Evolutionary conservation across 2,888 invertebrate genomes (phyloP).

Genomic region (Tinea trinotella): DNA sequence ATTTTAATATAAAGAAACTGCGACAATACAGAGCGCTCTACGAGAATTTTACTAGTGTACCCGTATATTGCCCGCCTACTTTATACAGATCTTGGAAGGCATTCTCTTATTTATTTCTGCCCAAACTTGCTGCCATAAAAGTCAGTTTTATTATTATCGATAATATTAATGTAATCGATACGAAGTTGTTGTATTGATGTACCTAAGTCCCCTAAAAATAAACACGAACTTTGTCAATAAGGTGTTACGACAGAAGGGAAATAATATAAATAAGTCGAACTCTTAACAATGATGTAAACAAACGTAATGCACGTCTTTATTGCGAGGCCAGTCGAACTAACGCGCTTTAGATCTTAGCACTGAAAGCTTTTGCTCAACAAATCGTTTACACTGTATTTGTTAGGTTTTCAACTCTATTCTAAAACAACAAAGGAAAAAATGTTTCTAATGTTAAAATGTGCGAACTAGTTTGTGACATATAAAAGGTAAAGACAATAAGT

Average conservation of each 20-base stretch:
- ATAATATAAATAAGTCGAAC: neutral
- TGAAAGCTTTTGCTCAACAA: neutral
- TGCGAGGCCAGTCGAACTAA: slow-evolving; percentile 2
- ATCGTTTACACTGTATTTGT: neutral
- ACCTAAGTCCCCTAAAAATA: neutral
- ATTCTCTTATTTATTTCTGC: neutral
- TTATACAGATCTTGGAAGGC: too few species aligned
- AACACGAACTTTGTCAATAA: neutral
- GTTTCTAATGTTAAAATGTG: neutral
- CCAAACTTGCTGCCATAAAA: neutral
- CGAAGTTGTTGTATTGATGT: too few species aligned
- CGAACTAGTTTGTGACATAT: neutral
- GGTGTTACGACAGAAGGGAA: neutral
- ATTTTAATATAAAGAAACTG: slow-evolving; percentile 14
- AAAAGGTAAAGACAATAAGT: neutral
- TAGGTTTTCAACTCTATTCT: neutral
- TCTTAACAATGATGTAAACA: slow-evolving; percentile 1
- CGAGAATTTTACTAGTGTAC: neutral
- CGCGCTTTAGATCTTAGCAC: neutral
- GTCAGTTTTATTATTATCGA: neutral
- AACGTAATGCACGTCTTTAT: slow-evolving; percentile 9
- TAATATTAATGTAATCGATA: neutral
- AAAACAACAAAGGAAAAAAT: neutral
- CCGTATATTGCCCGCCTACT: neutral
- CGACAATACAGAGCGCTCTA: neutral